Evolutionary conservation across 2,888 invertebrate genomes (phyloP), one percentile per base, ranked within the genome.

Genomic region (Tolmerus cingulatus): DNA sequence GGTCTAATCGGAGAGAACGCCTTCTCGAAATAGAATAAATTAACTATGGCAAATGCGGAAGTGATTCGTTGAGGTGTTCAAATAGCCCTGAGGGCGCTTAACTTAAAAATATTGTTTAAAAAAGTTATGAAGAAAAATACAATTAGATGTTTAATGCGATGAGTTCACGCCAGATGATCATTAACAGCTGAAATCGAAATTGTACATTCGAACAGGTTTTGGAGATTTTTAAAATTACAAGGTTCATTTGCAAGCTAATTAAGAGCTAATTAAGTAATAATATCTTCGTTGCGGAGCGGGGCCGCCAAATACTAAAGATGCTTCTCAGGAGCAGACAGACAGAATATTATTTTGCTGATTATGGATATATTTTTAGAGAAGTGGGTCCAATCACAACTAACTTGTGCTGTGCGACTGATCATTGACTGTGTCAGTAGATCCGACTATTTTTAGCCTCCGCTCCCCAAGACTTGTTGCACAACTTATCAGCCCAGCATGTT

Each of bases 351-450:
- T 76, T 34, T 76, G 40, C 76, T 76, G 37, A 37, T 76, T 76
- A 37, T 76, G 76, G 37, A 19, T 40, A 37, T 76, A 76, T 76
- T 76, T 76, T 76, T 76, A 76, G 76, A 40, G 76, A 66, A 66
- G 8, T 23, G 9, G 37, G 19, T 40, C 40, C 76, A 76, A 76
- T 76, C 76, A 76, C 34, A 76, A 37, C 34, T n/a, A 74, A 34
- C 76, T 76, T 66, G 66, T 12, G 66, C 16, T 23, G 27, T 23
- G 23, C 76, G 40, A 76, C 76, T 37, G 76, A 76, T 76, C 40
- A 76, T 66, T 66, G 66, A 66, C 37, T 76, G 76, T 76, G 76
- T 76, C 76, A 76, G 76, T 76, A 76, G 37, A 37, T 76, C 40
- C 40, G 16, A 40, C 40, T 76, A 76, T 76, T 37, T 76, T 76